Percentiles rank a stretch among this genome's conserved stretches.
These are phyloP conservation scores for Rambutsinella grinnellia DNA, from an alignment of 2,888 invertebrate species.

Conservation along the genomic window DNA sequence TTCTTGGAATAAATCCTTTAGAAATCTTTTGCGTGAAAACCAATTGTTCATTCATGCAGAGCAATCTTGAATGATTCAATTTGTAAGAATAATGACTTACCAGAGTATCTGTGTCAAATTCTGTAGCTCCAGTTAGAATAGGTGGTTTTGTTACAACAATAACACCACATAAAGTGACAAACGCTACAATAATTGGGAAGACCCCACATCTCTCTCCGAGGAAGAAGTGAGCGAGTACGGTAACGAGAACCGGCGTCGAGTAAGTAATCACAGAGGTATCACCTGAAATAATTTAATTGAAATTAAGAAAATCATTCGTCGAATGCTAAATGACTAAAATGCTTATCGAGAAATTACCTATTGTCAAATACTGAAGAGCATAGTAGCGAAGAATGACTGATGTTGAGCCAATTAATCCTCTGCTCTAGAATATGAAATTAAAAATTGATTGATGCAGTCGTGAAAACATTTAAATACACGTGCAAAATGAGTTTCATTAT, in stretches of 20 bases:
- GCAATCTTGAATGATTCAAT: too few relatives aligned
- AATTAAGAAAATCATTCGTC: too few relatives aligned
- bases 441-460: background rate
- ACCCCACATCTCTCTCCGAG: constrained; percentile 62
- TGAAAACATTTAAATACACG: background rate
- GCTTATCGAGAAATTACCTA: too few relatives aligned
- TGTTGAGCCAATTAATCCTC: constrained; percentile 63
- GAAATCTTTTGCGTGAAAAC: too few relatives aligned
- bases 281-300: too few relatives aligned
- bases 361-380: constrained; percentile 62
- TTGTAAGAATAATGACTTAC: constrained; percentile 39
- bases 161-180: constrained; percentile 59
- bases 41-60: too few relatives aligned
- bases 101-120: constrained; percentile 59
- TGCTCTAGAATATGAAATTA: constrained; percentile 43
- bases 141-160: constrained; percentile 63
- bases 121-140: constrained; percentile 57
- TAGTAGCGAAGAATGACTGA: constrained; percentile 63
- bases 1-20: too few relatives aligned
- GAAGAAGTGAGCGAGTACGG: constrained; percentile 64
- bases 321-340: too few relatives aligned
- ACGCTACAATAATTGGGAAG: constrained; percentile 59
- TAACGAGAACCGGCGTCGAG: constrained; percentile 62
- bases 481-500: too few relatives aligned
- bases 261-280: constrained; percentile 64